Conservation (phyloP, 2,113 vertebrate genomes). For the Herpailurus yagouaroundi region DNA sequence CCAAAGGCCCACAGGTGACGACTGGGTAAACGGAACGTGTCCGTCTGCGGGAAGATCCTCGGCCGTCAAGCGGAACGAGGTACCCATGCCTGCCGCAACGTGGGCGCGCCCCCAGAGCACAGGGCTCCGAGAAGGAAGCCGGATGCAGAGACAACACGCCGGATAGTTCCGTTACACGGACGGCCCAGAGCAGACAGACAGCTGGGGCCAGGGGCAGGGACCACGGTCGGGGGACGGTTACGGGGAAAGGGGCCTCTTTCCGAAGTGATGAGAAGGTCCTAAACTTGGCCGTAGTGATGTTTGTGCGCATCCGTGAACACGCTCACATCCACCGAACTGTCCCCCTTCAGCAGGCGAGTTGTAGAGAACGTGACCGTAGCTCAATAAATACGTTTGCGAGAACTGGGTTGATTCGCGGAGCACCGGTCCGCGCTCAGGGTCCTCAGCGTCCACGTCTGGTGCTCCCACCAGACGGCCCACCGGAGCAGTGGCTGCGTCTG, state of each 20-base stretch:
- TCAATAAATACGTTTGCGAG: not conserved
- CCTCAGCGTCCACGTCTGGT: not conserved
- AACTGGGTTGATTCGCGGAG: not conserved
- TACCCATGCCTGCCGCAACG: too few relatives aligned
- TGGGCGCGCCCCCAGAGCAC: too few relatives aligned
- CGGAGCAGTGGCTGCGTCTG: not conserved
- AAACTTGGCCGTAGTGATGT: not conserved
- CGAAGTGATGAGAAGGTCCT: not conserved
- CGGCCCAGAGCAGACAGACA: not conserved
- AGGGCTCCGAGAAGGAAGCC: not conserved
- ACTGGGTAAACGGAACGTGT: not conserved
- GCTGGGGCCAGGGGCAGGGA: not conserved
- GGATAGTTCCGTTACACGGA: not conserved
- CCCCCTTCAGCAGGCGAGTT: not conserved
- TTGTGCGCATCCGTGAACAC: not conserved
- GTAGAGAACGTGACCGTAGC: not conserved
- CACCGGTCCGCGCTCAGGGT: not conserved
- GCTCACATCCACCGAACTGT: not conserved
- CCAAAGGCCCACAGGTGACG: not conserved
- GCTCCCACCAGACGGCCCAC: not conserved
- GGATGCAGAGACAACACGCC: not conserved
- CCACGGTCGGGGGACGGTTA: not conserved
- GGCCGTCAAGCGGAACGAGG: too few relatives aligned
- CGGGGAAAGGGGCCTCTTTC: accelerated
- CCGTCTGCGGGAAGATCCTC: not conserved